Percentiles rank a stretch among this genome's conserved stretches.
phyloP scores from a whole-genome alignment of 2,113 vertebrate genomes.

The Oryzias javanicus region DNA sequence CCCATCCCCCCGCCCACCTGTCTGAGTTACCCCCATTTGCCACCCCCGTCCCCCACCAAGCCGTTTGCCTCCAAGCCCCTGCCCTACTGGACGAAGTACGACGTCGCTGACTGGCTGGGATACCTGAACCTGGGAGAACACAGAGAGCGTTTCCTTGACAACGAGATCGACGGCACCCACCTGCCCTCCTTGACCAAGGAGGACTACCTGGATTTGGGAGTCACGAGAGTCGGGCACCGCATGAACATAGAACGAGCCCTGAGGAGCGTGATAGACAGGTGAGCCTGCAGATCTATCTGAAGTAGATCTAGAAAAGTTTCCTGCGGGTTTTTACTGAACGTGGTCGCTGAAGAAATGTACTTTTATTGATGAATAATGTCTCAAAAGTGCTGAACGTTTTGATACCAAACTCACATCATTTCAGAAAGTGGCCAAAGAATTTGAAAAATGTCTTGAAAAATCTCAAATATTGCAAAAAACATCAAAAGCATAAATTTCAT shows the following conservation, averaged over 20 bases:
- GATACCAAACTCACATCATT: no score
- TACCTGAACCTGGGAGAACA: slow-evolving; percentile 91
- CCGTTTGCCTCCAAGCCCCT: slow-evolving; percentile 90
- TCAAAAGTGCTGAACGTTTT: no score
- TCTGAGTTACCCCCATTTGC: slow-evolving; percentile 83
- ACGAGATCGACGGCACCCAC: slow-evolving; percentile 94
- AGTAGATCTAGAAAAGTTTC: not conserved
- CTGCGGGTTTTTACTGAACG: no score
- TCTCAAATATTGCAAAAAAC: no score
- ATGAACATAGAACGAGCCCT: slow-evolving; percentile 95
- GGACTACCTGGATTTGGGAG: slow-evolving; percentile 90
- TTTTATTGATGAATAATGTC: no score
- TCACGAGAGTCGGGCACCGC: slow-evolving; percentile 93
- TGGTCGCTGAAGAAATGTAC: no score
- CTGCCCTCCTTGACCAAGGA: slow-evolving; percentile 93
- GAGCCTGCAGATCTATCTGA: slow-evolving; percentile 42
- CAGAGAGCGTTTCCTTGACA: slow-evolving; percentile 90
- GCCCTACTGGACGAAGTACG: slow-evolving; percentile 94
- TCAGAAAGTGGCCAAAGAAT: no score
- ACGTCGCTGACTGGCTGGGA: slow-evolving; percentile 92
- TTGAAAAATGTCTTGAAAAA: no score
- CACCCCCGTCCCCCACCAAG: slow-evolving; percentile 85
- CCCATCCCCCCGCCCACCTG: slow-evolving; percentile 77
- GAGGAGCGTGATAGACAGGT: slow-evolving; percentile 91
- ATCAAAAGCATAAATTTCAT: no score